Conservation (phyloP, 1,140 invertebrate genomes). For the Drosophila lini region DNA sequence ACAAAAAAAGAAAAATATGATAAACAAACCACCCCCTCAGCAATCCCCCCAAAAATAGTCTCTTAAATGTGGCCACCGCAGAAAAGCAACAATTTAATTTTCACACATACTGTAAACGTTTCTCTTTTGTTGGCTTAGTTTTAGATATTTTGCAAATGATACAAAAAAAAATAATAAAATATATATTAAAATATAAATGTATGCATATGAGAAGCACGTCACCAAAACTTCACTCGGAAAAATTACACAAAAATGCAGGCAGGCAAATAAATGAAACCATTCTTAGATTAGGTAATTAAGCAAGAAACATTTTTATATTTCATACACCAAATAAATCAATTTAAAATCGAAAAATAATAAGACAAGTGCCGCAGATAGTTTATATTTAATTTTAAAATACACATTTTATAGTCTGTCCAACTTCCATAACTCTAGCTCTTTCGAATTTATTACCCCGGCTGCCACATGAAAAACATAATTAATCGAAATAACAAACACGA, state of each 20-base stretch:
- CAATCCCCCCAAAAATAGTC: slow-evolving; percentile 22
- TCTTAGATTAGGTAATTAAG: background rate
- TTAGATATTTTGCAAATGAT: slow-evolving; percentile 28
- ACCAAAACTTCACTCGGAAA: slow-evolving; percentile 5
- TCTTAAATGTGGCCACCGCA: slow-evolving; percentile 41
- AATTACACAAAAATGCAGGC: background rate
- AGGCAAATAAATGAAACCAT: too few relatives aligned
- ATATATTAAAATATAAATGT: background rate
- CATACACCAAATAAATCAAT: too few relatives aligned
- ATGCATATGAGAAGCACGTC: slow-evolving; percentile 26
- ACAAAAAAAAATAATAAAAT: background rate
- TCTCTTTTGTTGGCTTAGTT: slow-evolving; percentile 5
- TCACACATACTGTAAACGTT: slow-evolving; percentile 14
- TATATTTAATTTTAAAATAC: too few relatives aligned
- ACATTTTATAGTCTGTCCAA: too few relatives aligned
- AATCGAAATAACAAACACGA: background rate
- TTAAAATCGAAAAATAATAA: background rate
- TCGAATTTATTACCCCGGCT: background rate
- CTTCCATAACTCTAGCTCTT: background rate
- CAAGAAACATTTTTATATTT: too few relatives aligned
- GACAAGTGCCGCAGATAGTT: background rate
- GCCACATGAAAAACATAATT: background rate
- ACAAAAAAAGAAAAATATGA: background rate
- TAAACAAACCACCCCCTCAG: background rate
- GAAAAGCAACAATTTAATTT: slow-evolving; percentile 33